Conservation (phyloP, 2,797 vertebrate genomes). For the Eupleurogrammus muticus region DNA sequence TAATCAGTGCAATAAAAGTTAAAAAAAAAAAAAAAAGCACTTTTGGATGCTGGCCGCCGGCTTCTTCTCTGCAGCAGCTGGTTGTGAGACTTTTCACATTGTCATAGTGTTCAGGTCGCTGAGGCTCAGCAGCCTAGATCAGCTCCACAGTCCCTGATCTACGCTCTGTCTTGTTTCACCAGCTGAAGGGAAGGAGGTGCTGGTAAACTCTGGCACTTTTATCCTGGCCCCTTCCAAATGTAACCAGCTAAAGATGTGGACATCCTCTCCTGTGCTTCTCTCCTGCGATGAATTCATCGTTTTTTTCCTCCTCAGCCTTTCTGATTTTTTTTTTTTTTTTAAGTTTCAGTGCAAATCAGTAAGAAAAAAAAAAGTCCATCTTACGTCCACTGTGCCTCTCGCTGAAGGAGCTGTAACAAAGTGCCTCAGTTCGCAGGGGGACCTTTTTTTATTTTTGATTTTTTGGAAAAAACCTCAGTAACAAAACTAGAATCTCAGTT, state of each 20-base stretch:
- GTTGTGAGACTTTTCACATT: constrained; percentile 50
- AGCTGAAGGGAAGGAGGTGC: constrained; percentile 22
- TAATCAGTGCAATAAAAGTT: constrained; percentile 44
- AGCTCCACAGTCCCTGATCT: constrained; percentile 34
- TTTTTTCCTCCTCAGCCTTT: neutral
- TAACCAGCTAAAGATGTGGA: constrained; percentile 11
- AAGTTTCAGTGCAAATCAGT: constrained; percentile 85
- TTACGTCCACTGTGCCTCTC: constrained; percentile 77
- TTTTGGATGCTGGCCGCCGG: constrained; percentile 23
- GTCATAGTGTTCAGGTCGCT: constrained; percentile 39
- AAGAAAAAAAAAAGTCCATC: constrained; percentile 70
- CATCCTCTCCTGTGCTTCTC: constrained; percentile 7
- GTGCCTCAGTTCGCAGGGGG: constrained; percentile 83
- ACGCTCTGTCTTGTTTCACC: constrained; percentile 14
- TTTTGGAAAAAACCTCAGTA: constrained; percentile 85
- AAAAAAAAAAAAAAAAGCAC: constrained; percentile 14
- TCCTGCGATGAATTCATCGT: constrained; percentile 22
- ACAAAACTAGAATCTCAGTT: constrained; percentile 96
- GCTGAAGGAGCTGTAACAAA: constrained; percentile 75
- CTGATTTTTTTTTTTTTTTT: neutral
- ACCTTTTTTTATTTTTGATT: constrained; percentile 73
- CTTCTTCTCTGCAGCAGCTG: constrained; percentile 46
- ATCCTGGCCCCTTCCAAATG: constrained; percentile 3
- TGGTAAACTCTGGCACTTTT: neutral
- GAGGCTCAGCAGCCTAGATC: constrained; percentile 37